phyloP scores from a whole-genome alignment of 2,113 vertebrate genomes.

The Brachypteracias leptosomus region DNA sequence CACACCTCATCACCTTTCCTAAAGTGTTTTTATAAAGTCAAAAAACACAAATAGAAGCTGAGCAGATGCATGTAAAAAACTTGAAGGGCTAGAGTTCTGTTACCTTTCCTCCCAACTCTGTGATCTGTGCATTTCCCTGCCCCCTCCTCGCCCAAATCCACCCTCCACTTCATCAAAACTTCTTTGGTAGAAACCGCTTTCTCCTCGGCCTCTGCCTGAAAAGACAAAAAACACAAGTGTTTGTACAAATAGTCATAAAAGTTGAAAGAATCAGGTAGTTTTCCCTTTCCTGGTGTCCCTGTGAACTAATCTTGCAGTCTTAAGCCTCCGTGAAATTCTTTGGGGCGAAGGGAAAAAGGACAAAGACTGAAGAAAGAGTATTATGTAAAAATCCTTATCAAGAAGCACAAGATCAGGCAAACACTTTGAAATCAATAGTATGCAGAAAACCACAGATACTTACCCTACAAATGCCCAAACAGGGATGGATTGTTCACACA shows the following conservation, averaged over 20 bases:
- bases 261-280: not conserved
- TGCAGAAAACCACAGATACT: not conserved
- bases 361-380: not conserved
- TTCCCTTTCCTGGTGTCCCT: not conserved
- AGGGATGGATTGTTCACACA: not conserved
- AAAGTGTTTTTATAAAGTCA: not conserved
- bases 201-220: conserved; percentile 95
- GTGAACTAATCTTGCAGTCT: not conserved
- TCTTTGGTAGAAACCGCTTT: conserved; percentile 99
- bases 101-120: conserved; percentile 99
- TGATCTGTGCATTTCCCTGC: conserved; percentile 96
- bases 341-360: not conserved
- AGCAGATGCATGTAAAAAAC: not conserved
- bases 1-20: not conserved
- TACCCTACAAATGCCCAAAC: not conserved
- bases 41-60: conserved; percentile 15
- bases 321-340: not conserved
- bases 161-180: conserved; percentile 99
- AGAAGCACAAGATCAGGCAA: not conserved
- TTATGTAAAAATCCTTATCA: not conserved
- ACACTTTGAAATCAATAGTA: not conserved
- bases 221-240: conserved; percentile 63
- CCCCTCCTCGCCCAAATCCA: conserved; percentile 90
- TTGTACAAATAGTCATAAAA: conserved; percentile 20
- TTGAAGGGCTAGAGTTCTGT: conserved; percentile 21